These are phyloP conservation scores for Scaptomyza cyrtandrae DNA, from an alignment of 2,888 invertebrate species.

Conservation along the genomic window DNA sequence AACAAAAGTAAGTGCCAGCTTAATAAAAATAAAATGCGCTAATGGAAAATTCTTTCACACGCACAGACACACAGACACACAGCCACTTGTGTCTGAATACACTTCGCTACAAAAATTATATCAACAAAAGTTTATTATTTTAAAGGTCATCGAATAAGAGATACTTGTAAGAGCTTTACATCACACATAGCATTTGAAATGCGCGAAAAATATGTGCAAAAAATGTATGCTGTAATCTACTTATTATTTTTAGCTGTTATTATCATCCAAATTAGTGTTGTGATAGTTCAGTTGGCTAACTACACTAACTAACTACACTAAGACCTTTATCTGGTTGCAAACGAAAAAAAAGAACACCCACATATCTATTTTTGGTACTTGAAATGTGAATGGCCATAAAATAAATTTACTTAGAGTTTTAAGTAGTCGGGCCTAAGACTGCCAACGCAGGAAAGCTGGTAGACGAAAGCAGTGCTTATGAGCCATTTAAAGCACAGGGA, in stretches of 20 bases:
- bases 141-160: neutral
- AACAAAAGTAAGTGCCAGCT: slow-evolving; percentile 59
- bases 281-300: neutral
- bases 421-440: slow-evolving; percentile 10
- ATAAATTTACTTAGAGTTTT: slow-evolving; percentile 26
- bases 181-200: neutral
- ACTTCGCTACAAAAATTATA: slow-evolving; percentile 3
- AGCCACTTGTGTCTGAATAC: slow-evolving; percentile 5
- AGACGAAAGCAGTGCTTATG: slow-evolving; percentile 30
- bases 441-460: slow-evolving; percentile 29
- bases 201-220: neutral
- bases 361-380: slow-evolving; percentile 56
- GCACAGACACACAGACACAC: slow-evolving; percentile 19
- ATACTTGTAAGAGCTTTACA: neutral
- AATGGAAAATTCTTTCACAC: slow-evolving; percentile 46
- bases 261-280: neutral
- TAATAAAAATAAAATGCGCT: slow-evolving; percentile 70
- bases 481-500: slow-evolving; percentile 59
- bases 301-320: neutral
- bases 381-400: slow-evolving; percentile 45
- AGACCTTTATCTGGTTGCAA: slow-evolving; percentile 3
- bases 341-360: neutral
- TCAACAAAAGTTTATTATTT: slow-evolving; percentile 1
- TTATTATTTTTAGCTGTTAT: too few species aligned
- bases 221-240: too few species aligned